A percentile compares a stretch with the other conserved stretches of the same genome.
Conservation (phyloP, 2,113 vertebrate species). For the Eupsittula cactorum region DNA sequence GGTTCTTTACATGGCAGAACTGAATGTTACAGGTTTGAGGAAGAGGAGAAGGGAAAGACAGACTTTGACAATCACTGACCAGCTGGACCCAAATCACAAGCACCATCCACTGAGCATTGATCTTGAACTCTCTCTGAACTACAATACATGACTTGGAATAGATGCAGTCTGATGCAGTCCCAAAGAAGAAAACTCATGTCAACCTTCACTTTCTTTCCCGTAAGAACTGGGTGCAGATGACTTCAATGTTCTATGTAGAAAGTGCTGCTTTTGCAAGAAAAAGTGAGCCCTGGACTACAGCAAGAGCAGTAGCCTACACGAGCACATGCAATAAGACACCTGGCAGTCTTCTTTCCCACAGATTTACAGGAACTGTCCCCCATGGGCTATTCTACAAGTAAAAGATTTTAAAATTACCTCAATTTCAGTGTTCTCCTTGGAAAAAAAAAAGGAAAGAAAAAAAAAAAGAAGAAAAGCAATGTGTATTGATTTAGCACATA, state of each 20-base stretch:
- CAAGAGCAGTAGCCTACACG: not conserved
- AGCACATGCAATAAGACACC: not conserved
- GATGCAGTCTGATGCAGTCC: not conserved
- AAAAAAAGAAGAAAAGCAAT: not conserved
- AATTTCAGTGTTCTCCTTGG: not conserved
- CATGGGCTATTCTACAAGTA: not conserved
- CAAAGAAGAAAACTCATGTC: not conserved
- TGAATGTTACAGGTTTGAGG: not conserved
- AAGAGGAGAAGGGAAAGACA: not conserved
- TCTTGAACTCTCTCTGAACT: not conserved
- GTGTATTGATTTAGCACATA: not conserved
- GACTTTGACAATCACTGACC: not conserved
- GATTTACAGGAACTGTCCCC: not conserved
- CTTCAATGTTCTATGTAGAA: not conserved
- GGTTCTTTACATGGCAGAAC: not conserved
- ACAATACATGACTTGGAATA: not conserved
- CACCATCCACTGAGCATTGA: not conserved
- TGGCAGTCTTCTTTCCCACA: not conserved
- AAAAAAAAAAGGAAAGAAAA: not conserved
- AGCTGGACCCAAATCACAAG: accelerated
- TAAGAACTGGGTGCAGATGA: not conserved
- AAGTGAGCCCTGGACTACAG: not conserved
- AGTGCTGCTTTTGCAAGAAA: not conserved
- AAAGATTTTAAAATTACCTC: not conserved
- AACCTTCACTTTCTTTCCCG: not conserved